These are phyloP conservation scores for Drosophila lacicola DNA, from an alignment of 2,888 invertebrate genomes.

Conservation along the genomic window DNA sequence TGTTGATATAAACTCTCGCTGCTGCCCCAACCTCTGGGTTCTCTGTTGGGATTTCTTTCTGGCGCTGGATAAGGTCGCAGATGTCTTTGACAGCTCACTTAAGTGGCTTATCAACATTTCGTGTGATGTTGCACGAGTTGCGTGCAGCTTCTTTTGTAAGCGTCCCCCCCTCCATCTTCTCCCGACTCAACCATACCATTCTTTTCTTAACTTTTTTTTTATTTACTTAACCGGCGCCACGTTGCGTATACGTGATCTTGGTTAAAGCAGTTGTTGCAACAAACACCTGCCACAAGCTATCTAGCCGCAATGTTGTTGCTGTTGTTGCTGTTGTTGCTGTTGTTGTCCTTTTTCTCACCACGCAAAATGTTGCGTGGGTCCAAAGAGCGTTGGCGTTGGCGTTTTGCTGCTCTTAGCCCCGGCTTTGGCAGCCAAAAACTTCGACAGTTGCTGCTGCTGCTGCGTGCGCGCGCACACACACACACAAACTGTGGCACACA, in stretches of 20 bases:
- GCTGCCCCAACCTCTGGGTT: background rate
- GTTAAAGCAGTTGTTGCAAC: conserved; percentile 12
- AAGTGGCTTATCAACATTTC: conserved; percentile 14
- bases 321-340: conserved; percentile 14
- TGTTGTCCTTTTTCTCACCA: conserved; percentile 42
- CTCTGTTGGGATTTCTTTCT: background rate
- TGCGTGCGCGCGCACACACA: conserved; percentile 52
- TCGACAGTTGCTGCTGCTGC: conserved; percentile 25
- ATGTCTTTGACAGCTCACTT: conserved; percentile 13
- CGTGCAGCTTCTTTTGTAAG: background rate
- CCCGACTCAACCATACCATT: background rate
- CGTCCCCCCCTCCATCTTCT: too few species aligned
- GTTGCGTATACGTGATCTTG: conserved; percentile 61
- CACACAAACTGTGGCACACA: conserved; percentile 6
- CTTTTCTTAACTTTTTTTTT: background rate
- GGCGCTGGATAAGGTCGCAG: conserved; percentile 4
- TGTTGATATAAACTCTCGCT: background rate
- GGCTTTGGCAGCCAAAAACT: conserved; percentile 20
- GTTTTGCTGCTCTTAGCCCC: conserved; percentile 44
- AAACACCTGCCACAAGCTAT: conserved; percentile 18
- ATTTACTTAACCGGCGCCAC: conserved; percentile 50
- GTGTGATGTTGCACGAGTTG: conserved; percentile 4
- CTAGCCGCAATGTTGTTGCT: background rate
- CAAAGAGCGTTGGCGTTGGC: conserved; percentile 39
- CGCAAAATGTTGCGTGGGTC: conserved; percentile 44